Evolutionary conservation across 2,888 invertebrate genomes (phyloP), one percentile per base, ranked within the genome.

Genomic region (Drosophila stalkeri): DNA sequence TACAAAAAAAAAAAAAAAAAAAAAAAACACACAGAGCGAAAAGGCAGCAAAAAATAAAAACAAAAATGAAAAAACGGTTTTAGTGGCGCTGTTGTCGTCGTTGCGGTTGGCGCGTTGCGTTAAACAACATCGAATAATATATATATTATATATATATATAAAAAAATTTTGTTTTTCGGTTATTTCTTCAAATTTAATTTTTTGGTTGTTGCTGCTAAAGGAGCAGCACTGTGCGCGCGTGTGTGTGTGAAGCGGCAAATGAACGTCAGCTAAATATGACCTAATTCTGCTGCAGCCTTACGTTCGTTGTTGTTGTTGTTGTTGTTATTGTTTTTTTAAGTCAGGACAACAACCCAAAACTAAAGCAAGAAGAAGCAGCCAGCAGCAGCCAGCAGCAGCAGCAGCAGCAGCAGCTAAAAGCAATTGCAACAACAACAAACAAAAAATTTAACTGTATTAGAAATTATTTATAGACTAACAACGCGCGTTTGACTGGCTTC

Each of bases 1-100:
- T 0, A 49, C 27, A 27, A 5, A 33, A 49, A 49, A 49, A 49
- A 33, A 18, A 49, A 49, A 49, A 49, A 49, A 31, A 33, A 49
- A 49, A 49, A 49, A 27, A 1, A 49, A 27, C 33, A 49, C 31
- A 31, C n/a, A 31, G 31, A 18, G 31, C 31, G 33, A 12, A 51
- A 6, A 49, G 49, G n/a, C 31, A 49, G 49, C 49, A 33, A 51
- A 51, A 51, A 51, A 33, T 33, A 51, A 51, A 51, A 51, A 51
- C 49, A 51, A 51, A 51, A 51, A 33, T 51, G 52, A 54, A 37
- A 54, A 55, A 55, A 39, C 55, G 64, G 65, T 73, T 77, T 84
- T 70, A 84, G 84, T 84, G 87, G 87, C 84, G 85, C 81, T 77
- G 70, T 82, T 82, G 49, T 51, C 33, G 84, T 81, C 87, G 84